Conservation (phyloP, 2,113 vertebrate species). For the Mirza zaza region DNA sequence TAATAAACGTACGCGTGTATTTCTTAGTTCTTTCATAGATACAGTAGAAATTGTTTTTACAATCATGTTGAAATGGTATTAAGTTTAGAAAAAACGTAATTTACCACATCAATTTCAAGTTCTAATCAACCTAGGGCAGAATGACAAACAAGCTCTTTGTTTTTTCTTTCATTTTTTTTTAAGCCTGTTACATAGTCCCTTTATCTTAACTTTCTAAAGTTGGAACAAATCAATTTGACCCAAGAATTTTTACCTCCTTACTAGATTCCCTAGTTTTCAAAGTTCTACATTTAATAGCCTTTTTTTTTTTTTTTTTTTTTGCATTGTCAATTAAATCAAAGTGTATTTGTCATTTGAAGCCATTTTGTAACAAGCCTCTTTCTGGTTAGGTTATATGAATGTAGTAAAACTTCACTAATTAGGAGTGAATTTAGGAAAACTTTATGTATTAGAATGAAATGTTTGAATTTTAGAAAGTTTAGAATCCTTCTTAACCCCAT, state of each 20-base stretch:
- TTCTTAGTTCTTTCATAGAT: conserved; percentile 14
- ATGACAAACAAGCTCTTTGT: background rate
- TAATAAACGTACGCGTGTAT: background rate
- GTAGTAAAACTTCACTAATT: background rate
- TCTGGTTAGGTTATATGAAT: background rate
- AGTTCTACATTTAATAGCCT: background rate
- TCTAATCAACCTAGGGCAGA: background rate
- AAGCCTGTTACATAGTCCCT: background rate
- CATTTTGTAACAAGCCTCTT: background rate
- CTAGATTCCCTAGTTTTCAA: background rate
- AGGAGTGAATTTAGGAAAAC: background rate
- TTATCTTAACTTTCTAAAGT: background rate
- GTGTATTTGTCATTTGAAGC: conserved; percentile 12
- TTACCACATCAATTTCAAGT: background rate
- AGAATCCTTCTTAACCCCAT: background rate
- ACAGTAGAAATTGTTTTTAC: background rate
- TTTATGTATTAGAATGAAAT: background rate
- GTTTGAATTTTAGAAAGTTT: background rate
- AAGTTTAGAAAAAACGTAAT: background rate
- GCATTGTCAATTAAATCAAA: background rate
- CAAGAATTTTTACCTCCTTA: background rate
- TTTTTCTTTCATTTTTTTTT: background rate
- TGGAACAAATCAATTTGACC: background rate
- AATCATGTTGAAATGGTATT: background rate
- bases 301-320: conserved; percentile 48